A percentile compares a stretch with the other conserved stretches of the same genome.
Evolutionary conservation across 2,113 vertebrate genomes (phyloP).

Genomic region (Python bivittatus): DNA sequence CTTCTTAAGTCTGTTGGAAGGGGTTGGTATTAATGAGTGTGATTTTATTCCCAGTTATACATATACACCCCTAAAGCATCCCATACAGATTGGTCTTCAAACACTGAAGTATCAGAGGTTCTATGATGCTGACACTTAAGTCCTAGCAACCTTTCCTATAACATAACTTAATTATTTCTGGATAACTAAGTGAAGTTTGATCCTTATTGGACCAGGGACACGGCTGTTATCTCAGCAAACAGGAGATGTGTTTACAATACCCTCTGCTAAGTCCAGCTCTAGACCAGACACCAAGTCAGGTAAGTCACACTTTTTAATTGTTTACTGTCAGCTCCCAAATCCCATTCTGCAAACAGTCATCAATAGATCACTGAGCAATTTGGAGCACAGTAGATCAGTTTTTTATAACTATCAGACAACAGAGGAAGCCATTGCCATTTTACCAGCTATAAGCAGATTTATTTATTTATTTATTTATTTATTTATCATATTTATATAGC

Average conservation of each 20-base stretch:
- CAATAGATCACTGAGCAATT: background rate
- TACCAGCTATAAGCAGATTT: background rate
- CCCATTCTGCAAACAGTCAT: background rate
- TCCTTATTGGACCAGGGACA: slow-evolving; percentile 37
- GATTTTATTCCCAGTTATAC: background rate
- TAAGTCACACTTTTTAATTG: background rate
- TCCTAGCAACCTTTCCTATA: background rate
- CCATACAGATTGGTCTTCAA: background rate
- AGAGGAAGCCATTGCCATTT: background rate
- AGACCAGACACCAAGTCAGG: slow-evolving; percentile 44
- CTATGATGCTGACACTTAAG: background rate
- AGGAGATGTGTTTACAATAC: slow-evolving; percentile 8
- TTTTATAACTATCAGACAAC: background rate
- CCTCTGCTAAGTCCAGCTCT: slow-evolving; percentile 21
- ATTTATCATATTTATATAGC: no score
- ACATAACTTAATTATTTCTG: background rate
- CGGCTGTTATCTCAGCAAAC: slow-evolving; percentile 11
- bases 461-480: no score
- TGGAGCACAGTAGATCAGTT: background rate
- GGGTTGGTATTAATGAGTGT: no score
- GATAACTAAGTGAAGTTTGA: slow-evolving; percentile 4
- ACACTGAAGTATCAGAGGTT: background rate
- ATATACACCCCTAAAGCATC: background rate
- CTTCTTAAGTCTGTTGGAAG: background rate
- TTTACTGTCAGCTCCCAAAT: no score